Evolutionary conservation across 2,797 vertebrate genomes (phyloP).

Genomic region (Megalops cyprinoides): DNA sequence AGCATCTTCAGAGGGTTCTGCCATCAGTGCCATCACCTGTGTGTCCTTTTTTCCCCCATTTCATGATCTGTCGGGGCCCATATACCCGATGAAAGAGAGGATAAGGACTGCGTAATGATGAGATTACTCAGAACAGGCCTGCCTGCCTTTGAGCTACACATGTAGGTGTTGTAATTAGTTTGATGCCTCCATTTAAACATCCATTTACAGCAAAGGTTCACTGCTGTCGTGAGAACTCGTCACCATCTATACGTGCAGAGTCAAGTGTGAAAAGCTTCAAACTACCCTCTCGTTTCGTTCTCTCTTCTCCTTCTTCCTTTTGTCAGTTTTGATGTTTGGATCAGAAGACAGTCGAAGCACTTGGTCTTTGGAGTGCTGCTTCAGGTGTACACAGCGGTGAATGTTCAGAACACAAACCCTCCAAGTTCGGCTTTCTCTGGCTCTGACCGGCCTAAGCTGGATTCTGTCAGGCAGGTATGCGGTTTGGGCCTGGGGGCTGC

Average conservation of each 20-base stretch:
- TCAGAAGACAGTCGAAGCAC: too few relatives aligned
- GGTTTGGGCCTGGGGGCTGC: too few relatives aligned
- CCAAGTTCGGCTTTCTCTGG: background rate
- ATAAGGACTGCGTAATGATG: background rate
- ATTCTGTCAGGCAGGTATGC: too few relatives aligned
- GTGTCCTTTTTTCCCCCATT: background rate
- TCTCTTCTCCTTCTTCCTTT: background rate
- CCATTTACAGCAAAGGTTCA: background rate
- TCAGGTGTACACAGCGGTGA: background rate
- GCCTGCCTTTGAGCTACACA: background rate
- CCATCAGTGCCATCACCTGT: background rate
- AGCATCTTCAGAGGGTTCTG: background rate
- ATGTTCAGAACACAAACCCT: background rate
- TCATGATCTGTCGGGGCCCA: background rate
- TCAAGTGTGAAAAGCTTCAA: background rate
- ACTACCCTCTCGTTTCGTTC: too few relatives aligned
- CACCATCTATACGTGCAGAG: background rate
- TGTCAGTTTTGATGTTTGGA: background rate
- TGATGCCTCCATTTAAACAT: background rate
- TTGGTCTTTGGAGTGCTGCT: too few relatives aligned
- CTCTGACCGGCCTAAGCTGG: too few relatives aligned
- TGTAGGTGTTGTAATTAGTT: background rate
- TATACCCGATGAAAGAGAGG: background rate
- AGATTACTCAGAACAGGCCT: background rate
- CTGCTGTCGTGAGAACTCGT: background rate